Conservation (phyloP, 2,888 invertebrate species). For the Lamproptera curius region DNA sequence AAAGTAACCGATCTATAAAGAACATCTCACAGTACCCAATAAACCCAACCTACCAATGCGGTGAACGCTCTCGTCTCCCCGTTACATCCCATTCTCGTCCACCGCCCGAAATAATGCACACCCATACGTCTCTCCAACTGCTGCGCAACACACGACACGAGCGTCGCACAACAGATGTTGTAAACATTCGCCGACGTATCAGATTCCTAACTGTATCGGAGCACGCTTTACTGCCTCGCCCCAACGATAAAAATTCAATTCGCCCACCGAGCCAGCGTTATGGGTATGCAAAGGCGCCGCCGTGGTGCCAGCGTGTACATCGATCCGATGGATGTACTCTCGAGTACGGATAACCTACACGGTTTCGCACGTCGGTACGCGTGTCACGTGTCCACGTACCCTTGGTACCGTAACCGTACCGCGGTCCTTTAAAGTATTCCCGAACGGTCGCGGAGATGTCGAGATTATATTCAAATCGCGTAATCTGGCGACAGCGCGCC, state of each 20-base stretch:
- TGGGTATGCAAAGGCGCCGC: slow-evolving; percentile 25
- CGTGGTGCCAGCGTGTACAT: slow-evolving; percentile 38
- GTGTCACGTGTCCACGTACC: not conserved
- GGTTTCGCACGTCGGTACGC: slow-evolving; percentile 3
- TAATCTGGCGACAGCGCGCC: not conserved
- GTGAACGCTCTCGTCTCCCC: not conserved
- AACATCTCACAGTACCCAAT: no score
- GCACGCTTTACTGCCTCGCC: slow-evolving; percentile 40
- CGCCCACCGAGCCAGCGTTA: slow-evolving; percentile 33
- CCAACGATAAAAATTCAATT: slow-evolving; percentile 64
- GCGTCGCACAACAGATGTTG: slow-evolving; percentile 37
- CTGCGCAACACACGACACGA: slow-evolving; percentile 21
- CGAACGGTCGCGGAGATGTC: not conserved
- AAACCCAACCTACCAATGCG: no score
- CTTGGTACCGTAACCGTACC: slow-evolving; percentile 1
- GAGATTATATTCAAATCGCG: slow-evolving; percentile 7
- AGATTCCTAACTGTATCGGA: slow-evolving; percentile 67
- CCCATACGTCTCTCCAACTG: not conserved
- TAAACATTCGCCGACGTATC: slow-evolving; percentile 35
- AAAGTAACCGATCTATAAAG: no score
- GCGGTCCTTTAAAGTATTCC: not conserved
- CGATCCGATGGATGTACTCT: no score
- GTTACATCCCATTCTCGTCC: not conserved
- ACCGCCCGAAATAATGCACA: not conserved
- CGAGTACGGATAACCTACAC: slow-evolving; percentile 12